Conservation (phyloP, 2,888 invertebrate genomes). For the Tinea pellionella region DNA sequence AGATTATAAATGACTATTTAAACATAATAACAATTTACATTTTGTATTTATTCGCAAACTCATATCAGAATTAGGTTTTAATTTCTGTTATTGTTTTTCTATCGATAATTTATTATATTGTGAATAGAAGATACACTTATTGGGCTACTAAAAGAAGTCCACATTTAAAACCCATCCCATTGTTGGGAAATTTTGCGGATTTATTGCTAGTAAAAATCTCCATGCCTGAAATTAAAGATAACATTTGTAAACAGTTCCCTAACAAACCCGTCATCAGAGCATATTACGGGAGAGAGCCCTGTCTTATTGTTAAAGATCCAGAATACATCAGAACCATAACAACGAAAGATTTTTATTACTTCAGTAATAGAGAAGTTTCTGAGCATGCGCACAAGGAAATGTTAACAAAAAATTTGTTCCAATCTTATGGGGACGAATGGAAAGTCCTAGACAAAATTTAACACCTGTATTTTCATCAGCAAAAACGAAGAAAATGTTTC, state of each 20-base stretch:
- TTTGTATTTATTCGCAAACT: too few relatives aligned
- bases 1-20: too few relatives aligned
- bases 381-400: conserved; percentile 18
- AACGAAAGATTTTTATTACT: conserved; percentile 23
- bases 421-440: conserved; percentile 20
- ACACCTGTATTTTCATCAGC: conserved; percentile 22
- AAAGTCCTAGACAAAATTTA: conserved; percentile 22
- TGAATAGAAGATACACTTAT: conserved; percentile 18
- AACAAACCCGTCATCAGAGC: conserved; percentile 21
- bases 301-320: conserved; percentile 22
- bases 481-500: conserved; percentile 23
- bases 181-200: conserved; percentile 20
- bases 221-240: conserved; percentile 16
- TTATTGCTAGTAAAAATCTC: conserved; percentile 18
- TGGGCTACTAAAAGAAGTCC: conserved; percentile 22
- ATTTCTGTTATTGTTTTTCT: not conserved
- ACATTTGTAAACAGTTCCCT: conserved; percentile 20
- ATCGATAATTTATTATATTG: not conserved
- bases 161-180: conserved; percentile 18
- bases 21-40: too few relatives aligned
- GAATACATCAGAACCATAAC: conserved; percentile 20
- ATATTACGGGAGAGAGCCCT: conserved; percentile 22
- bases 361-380: conserved; percentile 21
- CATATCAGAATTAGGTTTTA: not conserved
- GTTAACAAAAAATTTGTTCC: conserved; percentile 17